Evolutionary conservation across 2,113 vertebrate genomes (phyloP), one percentile per base, ranked within the genome.

Genomic region (Cyprinodon variegatus): DNA sequence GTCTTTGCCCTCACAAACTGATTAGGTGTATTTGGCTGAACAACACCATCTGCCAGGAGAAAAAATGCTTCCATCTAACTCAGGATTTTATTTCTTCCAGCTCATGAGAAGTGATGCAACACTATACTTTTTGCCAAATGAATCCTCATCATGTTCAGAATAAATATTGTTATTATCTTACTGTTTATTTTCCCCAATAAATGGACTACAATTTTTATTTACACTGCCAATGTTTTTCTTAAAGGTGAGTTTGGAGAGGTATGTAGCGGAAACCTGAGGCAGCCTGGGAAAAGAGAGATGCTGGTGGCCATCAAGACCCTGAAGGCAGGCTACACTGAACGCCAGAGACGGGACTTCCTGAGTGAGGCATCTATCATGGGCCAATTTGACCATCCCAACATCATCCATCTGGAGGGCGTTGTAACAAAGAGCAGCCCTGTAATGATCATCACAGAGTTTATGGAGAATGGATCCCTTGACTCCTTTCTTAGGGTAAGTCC

Each of bases 381-480:
- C 8, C 97, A 99, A 93, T 99, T 99, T 0, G 97, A 98, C 86
- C 97, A 99, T 75, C 0, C 89, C 7, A 91, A 91, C 74, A 91
- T 91, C 76, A 91, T 99, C 90, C 97, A 96, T 80, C 91, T 99
- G 87, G 97, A 98, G 76, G 97, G 97, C 0, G 97, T 99, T 5
- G 97, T 99, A 86, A 99, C 97, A 83, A 99, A 97, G 91, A 99
- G 96, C 89, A 95, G 93, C 0, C 97, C 97, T 0, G 96, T 98
- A 68, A 98, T 98, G 96, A 99, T 99, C 88, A 94, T 99, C 76
- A 99, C 97, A 0, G 97, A 99, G 91, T 99, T 98, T 93, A 99
- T 99, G 97, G 97, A 99, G 91, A 99, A 99, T 0, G 97, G 97
- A 38, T 98, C 97, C 0, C 93, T 99, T 48, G 97, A 99, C 85